Evolutionary conservation across 1,140 invertebrate species (phyloP).

Genomic region (Sipha flava): DNA sequence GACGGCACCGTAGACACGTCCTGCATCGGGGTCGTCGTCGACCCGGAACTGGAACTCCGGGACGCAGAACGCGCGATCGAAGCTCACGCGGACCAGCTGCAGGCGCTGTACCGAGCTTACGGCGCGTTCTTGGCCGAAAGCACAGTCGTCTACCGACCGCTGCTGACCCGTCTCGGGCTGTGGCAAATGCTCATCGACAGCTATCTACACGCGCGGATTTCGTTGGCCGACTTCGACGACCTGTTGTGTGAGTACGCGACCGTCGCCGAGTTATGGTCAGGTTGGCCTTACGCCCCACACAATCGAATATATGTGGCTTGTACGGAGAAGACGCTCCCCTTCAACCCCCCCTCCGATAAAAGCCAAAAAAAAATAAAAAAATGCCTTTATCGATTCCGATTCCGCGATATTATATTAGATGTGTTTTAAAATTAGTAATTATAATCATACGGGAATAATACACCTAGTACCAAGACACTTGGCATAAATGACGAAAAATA

Average conservation of each 20-base stretch:
- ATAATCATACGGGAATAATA: no score
- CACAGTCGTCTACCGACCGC: neutral
- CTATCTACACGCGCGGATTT: neutral
- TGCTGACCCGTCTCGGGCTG: neutral
- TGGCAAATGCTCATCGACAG: neutral
- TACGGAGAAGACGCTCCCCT: no score
- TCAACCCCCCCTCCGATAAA: no score
- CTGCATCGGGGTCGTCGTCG: neutral
- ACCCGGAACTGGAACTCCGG: neutral
- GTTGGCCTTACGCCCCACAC: no score
- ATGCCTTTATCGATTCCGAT: no score
- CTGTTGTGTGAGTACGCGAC: neutral
- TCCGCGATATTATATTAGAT: no score
- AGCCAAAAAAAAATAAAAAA: no score
- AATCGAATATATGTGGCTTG: no score
- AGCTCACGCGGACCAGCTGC: neutral
- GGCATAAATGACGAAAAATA: no score
- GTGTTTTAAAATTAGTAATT: no score
- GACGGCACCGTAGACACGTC: neutral
- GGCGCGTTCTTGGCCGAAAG: neutral
- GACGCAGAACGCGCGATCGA: neutral
- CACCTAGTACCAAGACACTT: no score
- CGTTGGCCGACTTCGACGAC: neutral
- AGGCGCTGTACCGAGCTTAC: neutral
- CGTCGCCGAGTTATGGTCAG: no score